Evolutionary conservation across 2,113 vertebrate species (phyloP).

Genomic region (Alexandromys fortis): DNA sequence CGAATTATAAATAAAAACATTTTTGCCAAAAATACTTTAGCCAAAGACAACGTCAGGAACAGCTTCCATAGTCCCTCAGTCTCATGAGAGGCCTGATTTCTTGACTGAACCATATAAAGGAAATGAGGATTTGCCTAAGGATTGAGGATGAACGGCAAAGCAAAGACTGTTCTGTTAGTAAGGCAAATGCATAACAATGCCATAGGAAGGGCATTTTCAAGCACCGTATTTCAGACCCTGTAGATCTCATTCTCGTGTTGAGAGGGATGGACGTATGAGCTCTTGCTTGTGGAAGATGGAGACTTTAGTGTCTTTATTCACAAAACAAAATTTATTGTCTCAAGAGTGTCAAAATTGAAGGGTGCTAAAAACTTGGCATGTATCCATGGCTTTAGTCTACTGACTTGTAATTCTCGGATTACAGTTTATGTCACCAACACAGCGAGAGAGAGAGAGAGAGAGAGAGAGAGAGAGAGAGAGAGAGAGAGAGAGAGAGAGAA

Average conservation of each 20-base stretch:
- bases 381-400: constrained; percentile 76
- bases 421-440: constrained; percentile 71
- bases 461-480: no score
- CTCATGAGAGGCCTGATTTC: not conserved
- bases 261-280: constrained; percentile 36
- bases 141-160: not conserved
- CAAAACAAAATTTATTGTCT: constrained; percentile 48
- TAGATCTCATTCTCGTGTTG: constrained; percentile 33
- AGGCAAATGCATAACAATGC: not conserved
- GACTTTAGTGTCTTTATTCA: constrained; percentile 67
- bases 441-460: no score
- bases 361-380: constrained; percentile 40
- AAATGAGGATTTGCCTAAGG: not conserved
- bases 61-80: constrained; percentile 1
- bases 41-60: constrained; percentile 34
- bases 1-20: not conserved
- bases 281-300: constrained; percentile 62
- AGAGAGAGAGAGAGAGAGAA: no score
- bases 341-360: constrained; percentile 32
- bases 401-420: constrained; percentile 58
- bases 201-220: constrained; percentile 25
- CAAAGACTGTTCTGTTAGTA: not conserved
- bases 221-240: not conserved
- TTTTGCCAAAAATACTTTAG: constrained; percentile 6
- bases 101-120: not conserved